Percentiles rank a stretch among this genome's conserved stretches.
Conservation (phyloP, 2,797 vertebrate species). For the Hipposideros larvatus region DNA sequence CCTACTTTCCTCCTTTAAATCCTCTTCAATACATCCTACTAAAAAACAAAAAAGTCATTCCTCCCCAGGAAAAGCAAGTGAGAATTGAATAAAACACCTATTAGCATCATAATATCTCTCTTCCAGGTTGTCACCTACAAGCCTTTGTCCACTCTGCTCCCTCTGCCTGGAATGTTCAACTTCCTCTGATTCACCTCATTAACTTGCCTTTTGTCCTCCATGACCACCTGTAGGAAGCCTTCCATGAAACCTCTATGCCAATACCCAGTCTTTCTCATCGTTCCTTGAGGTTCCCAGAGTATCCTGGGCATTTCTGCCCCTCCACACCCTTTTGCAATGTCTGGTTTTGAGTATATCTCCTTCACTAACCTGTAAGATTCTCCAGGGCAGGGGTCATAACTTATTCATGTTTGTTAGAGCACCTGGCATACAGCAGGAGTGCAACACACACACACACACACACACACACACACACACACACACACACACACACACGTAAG, state of each 20-base stretch:
- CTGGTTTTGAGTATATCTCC: not conserved
- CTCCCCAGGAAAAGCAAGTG: not conserved
- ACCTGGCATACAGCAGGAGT: not conserved
- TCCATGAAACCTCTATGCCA: not conserved
- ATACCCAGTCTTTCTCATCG: not conserved
- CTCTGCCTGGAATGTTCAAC: not conserved
- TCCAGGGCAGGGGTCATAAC: not conserved
- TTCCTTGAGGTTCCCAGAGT: not conserved
- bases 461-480: too few species aligned
- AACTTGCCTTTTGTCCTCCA: not conserved
- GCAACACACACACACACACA: not conserved
- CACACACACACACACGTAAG: not conserved
- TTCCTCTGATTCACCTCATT: not conserved
- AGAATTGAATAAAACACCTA: not conserved
- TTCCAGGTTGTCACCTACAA: not conserved
- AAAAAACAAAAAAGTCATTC: not conserved
- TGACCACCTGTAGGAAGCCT: not conserved
- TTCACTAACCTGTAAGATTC: not conserved
- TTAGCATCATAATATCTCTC: too few species aligned
- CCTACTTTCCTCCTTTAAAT: not conserved
- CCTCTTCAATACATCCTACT: not conserved
- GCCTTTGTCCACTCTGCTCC: not conserved
- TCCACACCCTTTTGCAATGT: not conserved
- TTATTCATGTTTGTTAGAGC: not conserved
- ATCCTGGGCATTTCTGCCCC: not conserved